Conservation (phyloP, 2,797 vertebrate species). For the Sebastolobus alascanus region DNA sequence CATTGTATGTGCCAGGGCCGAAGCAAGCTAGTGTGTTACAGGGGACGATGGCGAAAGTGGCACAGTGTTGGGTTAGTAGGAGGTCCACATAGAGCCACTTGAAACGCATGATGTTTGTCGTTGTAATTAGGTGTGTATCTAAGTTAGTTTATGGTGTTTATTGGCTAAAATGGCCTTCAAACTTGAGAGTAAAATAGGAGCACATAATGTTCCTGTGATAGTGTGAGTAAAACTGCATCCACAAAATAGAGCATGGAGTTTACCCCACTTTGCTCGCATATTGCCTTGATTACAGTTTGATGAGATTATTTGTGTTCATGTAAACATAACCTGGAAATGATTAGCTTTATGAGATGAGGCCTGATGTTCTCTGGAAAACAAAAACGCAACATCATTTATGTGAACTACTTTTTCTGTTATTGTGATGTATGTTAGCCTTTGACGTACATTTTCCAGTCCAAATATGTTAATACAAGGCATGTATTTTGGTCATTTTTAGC, state of each 20-base stretch:
- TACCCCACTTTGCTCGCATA: neutral
- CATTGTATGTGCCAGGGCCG: constrained; percentile 42
- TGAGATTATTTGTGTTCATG: neutral
- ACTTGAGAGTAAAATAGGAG: neutral
- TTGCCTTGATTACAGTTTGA: neutral
- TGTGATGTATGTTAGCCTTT: neutral
- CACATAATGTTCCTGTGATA: neutral
- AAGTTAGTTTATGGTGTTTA: neutral
- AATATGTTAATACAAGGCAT: neutral
- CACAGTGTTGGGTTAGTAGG: neutral
- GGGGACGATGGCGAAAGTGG: constrained; percentile 1
- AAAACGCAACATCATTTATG: neutral
- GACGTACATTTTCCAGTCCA: neutral
- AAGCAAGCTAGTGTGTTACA: constrained; percentile 19
- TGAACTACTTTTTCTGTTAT: neutral
- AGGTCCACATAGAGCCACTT: neutral
- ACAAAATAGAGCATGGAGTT: neutral
- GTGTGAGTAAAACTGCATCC: neutral
- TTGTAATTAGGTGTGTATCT: neutral
- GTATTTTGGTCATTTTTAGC: neutral
- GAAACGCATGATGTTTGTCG: neutral
- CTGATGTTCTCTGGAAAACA: neutral
- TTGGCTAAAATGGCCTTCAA: neutral
- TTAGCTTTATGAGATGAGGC: neutral
- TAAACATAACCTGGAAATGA: neutral